Conservation (phyloP, 2,113 vertebrate species). For the Zosterops pallidus region DNA sequence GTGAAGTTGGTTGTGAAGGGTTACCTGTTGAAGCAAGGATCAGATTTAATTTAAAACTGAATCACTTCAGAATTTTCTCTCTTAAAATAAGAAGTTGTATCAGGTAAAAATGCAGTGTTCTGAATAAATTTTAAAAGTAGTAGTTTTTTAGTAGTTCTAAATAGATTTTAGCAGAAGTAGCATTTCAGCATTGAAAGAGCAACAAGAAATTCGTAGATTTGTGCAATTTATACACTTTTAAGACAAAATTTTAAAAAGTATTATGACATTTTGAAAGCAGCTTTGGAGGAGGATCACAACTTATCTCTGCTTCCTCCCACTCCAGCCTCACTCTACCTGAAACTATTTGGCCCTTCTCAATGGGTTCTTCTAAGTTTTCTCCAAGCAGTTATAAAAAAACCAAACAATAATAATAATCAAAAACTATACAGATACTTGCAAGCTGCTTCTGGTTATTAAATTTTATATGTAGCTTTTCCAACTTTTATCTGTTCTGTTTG, state of each 20-base stretch:
- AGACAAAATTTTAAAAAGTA: background rate
- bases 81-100: background rate
- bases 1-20: slow-evolving; percentile 93
- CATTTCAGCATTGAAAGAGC: background rate
- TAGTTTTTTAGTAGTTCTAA: background rate
- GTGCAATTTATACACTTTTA: background rate
- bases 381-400: background rate
- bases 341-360: background rate
- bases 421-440: background rate
- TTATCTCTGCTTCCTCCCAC: background rate
- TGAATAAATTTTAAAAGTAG: background rate
- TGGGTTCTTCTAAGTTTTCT: background rate
- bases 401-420: background rate
- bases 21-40: slow-evolving; percentile 81
- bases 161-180: background rate
- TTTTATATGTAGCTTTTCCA: background rate
- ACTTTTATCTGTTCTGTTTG: background rate
- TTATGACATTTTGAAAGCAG: background rate
- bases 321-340: background rate
- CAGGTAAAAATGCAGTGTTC: background rate
- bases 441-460: background rate
- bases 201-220: background rate
- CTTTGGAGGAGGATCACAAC: background rate
- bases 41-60: background rate
- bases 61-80: background rate